Percentiles rank a stretch among this genome's conserved stretches.
Conservation (phyloP, 2,113 vertebrate genomes). For the Pholis gunnellus region DNA sequence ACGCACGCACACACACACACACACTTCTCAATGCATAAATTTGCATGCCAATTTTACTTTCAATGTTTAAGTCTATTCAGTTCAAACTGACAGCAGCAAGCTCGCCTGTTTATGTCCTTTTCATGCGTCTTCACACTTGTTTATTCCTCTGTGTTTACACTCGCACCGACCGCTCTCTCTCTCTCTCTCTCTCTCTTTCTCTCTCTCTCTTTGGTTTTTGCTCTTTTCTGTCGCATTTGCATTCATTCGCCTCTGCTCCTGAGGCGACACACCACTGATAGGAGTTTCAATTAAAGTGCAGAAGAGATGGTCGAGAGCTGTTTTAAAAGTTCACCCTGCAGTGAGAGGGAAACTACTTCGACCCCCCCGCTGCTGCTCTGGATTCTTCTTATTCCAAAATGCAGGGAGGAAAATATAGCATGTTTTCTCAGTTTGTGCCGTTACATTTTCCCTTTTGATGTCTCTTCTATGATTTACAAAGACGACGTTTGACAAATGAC, state of each 20-base stretch:
- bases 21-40: not conserved
- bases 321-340: conserved; percentile 32
- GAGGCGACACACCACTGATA: conserved; percentile 16
- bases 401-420: too few species aligned
- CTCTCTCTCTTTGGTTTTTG: not conserved
- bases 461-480: not conserved
- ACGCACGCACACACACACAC: not conserved
- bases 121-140: not conserved
- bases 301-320: conserved; percentile 19
- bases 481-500: not conserved
- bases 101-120: not conserved
- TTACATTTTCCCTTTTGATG: not conserved
- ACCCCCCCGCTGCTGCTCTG: not conserved
- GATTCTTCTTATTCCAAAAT: conserved; percentile 10
- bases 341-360: not conserved
- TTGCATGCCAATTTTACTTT: conserved; percentile 8
- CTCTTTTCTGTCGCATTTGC: conserved; percentile 4
- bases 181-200: not conserved
- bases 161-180: not conserved
- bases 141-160: conserved; percentile 10
- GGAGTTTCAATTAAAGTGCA: conserved; percentile 60
- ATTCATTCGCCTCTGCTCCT: conserved; percentile 2
- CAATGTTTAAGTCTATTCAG: not conserved
- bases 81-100: not conserved
- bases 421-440: not conserved